These are phyloP conservation scores for Epinotia ramella DNA, from an alignment of 2,888 invertebrate species.

Conservation along the genomic window DNA sequence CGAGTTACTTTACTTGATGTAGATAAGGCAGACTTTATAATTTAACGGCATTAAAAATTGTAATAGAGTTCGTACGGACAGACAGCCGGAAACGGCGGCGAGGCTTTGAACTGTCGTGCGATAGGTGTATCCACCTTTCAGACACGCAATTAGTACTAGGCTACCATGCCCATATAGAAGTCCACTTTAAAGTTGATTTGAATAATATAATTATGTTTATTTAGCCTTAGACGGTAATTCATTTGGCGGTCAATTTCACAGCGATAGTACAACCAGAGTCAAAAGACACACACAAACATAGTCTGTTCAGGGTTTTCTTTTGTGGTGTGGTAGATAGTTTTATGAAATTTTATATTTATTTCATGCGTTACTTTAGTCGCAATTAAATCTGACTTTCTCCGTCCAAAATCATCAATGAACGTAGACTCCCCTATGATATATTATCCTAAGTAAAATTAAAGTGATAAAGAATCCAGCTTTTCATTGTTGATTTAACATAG, in stretches of 20 bases:
- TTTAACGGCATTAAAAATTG: constrained; percentile 24
- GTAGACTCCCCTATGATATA: too few species aligned
- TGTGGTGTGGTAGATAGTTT: too few species aligned
- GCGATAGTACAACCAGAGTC: not conserved
- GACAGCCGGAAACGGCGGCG: constrained; percentile 35
- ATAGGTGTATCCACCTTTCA: constrained; percentile 47
- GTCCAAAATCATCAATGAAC: too few species aligned
- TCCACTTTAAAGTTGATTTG: constrained; percentile 6
- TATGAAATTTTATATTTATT: too few species aligned
- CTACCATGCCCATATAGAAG: constrained; percentile 4
- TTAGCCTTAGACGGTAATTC: constrained; percentile 1
- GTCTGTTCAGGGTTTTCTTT: too few species aligned
- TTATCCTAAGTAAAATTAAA: too few species aligned
- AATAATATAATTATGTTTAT: not conserved
- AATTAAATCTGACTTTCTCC: too few species aligned
- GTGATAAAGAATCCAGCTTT: too few species aligned
- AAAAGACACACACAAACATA: not conserved
- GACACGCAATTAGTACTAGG: constrained; percentile 30
- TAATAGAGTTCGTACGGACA: constrained; percentile 9
- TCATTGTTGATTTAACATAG: not conserved
- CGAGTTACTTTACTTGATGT: constrained; percentile 9
- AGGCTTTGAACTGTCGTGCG: constrained; percentile 46
- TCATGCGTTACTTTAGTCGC: too few species aligned
- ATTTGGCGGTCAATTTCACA: not conserved
- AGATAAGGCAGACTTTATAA: not conserved